phyloP scores from a whole-genome alignment of 2,797 vertebrate genomes.

The Luscinia luscinia region DNA sequence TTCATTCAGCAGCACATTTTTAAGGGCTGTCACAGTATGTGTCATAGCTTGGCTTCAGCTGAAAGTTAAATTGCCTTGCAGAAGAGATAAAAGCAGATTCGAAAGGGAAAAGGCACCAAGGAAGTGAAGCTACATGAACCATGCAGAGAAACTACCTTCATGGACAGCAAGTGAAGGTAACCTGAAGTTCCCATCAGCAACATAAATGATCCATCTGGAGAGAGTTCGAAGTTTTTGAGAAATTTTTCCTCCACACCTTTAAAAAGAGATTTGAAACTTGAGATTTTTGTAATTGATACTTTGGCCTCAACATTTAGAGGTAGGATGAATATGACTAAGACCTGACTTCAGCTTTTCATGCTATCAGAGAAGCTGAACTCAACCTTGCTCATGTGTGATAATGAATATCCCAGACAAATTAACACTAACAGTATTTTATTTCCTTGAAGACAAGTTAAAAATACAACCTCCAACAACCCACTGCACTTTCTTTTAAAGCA shows the following conservation, averaged over 20 bases:
- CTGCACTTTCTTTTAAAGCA: not conserved
- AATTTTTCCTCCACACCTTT: conserved; percentile 86
- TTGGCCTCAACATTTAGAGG: not conserved
- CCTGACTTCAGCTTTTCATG: not conserved
- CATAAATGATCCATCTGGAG: conserved; percentile 88
- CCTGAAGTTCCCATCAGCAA: conserved; percentile 87
- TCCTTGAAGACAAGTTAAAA: not conserved
- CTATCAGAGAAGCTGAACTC: not conserved
- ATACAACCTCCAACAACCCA: not conserved
- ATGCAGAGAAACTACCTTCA: conserved; percentile 82
- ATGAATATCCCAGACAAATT: not conserved
- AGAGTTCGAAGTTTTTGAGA: conserved; percentile 88
- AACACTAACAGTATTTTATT: not conserved
- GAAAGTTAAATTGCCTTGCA: not conserved
- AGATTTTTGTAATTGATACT: not conserved
- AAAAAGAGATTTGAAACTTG: conserved; percentile 21
- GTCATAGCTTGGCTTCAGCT: not conserved
- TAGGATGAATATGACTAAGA: not conserved
- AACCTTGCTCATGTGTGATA: not conserved
- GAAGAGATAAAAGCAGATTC: not conserved
- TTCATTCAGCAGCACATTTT: not conserved
- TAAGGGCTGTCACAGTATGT: not conserved
- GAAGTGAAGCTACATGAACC: not conserved
- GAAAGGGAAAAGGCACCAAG: not conserved
- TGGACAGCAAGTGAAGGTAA: conserved; percentile 89